phyloP scores from a whole-genome alignment of 2,888 invertebrate species.

The Microdon myrmicae region DNA sequence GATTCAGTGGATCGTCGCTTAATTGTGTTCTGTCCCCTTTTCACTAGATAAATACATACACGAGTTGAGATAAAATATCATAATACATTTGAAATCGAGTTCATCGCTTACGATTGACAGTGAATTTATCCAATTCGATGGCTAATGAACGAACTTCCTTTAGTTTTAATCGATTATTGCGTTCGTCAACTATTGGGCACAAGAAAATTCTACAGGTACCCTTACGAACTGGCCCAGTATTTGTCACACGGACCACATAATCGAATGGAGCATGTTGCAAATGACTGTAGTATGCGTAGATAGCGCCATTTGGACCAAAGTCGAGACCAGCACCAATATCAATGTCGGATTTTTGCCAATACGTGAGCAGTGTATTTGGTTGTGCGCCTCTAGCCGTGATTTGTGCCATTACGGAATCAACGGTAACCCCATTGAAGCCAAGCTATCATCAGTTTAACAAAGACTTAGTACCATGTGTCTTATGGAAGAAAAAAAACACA shows the following conservation, averaged over 20 bases:
- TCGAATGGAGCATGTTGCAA: slow-evolving; percentile 79
- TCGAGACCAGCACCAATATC: slow-evolving; percentile 84
- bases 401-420: slow-evolving; percentile 56
- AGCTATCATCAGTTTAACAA: slow-evolving; percentile 7
- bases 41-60: slow-evolving; percentile 68
- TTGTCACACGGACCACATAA: slow-evolving; percentile 74
- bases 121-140: slow-evolving; percentile 77
- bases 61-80: background rate
- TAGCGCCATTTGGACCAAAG: slow-evolving; percentile 78
- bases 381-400: slow-evolving; percentile 55
- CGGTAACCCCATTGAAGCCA: slow-evolving; percentile 30
- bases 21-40: slow-evolving; percentile 75
- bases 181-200: slow-evolving; percentile 75
- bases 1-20: slow-evolving; percentile 76
- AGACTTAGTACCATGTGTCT: background rate
- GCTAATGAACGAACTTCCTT: slow-evolving; percentile 72
- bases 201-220: slow-evolving; percentile 78
- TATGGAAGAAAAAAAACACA: no score
- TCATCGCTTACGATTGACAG: slow-evolving; percentile 69
- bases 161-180: slow-evolving; percentile 70
- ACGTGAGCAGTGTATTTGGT: slow-evolving; percentile 74
- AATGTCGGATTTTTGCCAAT: slow-evolving; percentile 84
- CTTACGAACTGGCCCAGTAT: slow-evolving; percentile 66
- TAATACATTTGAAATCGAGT: background rate
- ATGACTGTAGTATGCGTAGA: slow-evolving; percentile 80